Conservation (phyloP, 2,888 invertebrate genomes). For the Leucophora obtusa region DNA sequence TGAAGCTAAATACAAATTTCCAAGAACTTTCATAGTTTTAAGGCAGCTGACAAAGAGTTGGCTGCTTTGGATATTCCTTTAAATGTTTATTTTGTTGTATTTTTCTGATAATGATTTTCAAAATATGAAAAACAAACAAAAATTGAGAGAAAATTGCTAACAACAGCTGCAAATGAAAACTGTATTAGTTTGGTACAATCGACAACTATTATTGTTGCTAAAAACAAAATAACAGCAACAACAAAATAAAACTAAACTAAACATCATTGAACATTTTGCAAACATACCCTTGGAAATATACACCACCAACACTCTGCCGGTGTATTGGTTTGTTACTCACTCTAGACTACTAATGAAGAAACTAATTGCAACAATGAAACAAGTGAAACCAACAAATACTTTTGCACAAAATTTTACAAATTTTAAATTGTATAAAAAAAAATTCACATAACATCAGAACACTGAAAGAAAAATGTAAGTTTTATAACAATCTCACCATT, state of each 20-base stretch:
- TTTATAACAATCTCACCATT: too few relatives aligned
- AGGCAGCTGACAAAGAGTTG: not conserved
- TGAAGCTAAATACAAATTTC: conserved; percentile 21
- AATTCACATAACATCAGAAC: too few relatives aligned
- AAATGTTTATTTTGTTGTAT: conserved; percentile 3
- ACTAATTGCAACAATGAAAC: conserved; percentile 50
- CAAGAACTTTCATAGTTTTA: conserved; percentile 24
- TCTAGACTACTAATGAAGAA: conserved; percentile 22
- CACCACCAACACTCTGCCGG: not conserved
- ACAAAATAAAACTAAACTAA: not conserved
- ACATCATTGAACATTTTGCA: conserved; percentile 17
- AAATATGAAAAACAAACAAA: conserved; percentile 20
- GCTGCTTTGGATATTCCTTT: not conserved
- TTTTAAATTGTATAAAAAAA: not conserved
- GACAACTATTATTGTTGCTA: conserved; percentile 42
- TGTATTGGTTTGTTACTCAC: not conserved
- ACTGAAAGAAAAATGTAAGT: too few relatives aligned
- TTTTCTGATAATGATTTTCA: conserved; percentile 20
- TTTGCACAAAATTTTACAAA: conserved; percentile 27
- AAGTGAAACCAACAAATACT: conserved; percentile 43
- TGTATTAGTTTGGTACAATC: conserved; percentile 15
- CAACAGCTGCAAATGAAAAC: conserved; percentile 49
- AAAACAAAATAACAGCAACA: conserved; percentile 22
- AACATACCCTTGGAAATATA: conserved; percentile 6
- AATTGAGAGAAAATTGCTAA: conserved; percentile 26